phyloP scores from a whole-genome alignment of 2,888 invertebrate genomes.

The Tetranychus truncatus region DNA sequence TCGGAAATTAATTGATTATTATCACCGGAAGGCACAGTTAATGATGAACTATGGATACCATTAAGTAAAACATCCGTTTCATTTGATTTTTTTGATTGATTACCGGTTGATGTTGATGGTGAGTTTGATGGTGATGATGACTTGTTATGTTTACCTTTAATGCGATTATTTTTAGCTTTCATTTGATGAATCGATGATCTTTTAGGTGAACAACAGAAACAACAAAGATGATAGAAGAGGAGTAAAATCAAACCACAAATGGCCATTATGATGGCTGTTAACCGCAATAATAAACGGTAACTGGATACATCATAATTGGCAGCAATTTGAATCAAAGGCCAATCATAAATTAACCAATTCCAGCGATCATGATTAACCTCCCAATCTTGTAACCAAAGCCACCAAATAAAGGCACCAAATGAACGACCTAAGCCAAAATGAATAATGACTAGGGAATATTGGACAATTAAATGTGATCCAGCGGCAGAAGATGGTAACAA shows the following conservation, averaged over 20 bases:
- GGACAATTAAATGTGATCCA: conserved; percentile 22
- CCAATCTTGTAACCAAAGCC: conserved; percentile 20
- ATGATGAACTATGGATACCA: neutral
- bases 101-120: neutral
- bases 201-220: conserved; percentile 7
- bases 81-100: neutral
- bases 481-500: conserved; percentile 32
- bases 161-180: neutral
- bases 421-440: conserved; percentile 26
- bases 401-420: conserved; percentile 14
- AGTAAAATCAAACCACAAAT: conserved; percentile 12
- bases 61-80: neutral
- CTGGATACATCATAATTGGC: conserved; percentile 13
- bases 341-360: conserved; percentile 17
- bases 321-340: conserved; percentile 16
- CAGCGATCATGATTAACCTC: conserved; percentile 16
- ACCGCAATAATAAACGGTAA: conserved; percentile 18
- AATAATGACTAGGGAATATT: conserved; percentile 23
- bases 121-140: neutral
- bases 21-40: neutral
- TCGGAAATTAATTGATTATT: neutral
- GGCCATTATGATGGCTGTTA: conserved; percentile 13
- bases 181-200: neutral
- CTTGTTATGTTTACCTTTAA: neutral
- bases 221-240: conserved; percentile 18